Conservation (phyloP, 2,797 vertebrate species). For the Parauchenoglanis punctatus region DNA sequence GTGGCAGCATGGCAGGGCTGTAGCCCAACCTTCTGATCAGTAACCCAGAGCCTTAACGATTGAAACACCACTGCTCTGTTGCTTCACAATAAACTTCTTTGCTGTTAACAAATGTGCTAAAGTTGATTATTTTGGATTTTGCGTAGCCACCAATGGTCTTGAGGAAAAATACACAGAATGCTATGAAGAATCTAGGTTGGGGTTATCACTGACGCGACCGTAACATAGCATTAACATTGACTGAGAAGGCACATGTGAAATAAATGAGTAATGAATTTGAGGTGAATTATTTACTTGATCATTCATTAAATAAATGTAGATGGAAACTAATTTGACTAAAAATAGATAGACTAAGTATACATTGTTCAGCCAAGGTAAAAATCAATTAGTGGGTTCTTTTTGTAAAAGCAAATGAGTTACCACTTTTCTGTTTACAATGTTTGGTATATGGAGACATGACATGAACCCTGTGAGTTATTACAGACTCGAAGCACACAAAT, state of each 20-base stretch:
- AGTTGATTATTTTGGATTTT: not conserved
- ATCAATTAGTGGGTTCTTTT: not conserved
- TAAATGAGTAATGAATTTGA: not conserved
- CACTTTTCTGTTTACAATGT: not conserved
- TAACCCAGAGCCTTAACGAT: not conserved
- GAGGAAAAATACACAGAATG: not conserved
- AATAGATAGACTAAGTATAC: not conserved
- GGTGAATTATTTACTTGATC: not conserved
- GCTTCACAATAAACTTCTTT: not conserved
- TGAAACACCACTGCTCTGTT: not conserved
- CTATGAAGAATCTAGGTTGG: not conserved
- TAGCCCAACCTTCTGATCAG: not conserved
- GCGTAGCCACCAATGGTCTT: not conserved
- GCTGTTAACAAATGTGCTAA: not conserved
- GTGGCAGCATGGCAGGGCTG: not conserved
- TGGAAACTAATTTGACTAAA: not conserved
- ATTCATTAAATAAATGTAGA: not conserved
- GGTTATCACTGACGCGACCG: not conserved
- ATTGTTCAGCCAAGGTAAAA: not conserved
- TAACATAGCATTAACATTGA: not conserved
- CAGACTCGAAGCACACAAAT: not conserved
- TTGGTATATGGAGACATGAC: not conserved
- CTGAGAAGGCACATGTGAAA: not conserved
- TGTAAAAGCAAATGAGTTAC: not conserved
- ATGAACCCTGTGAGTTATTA: not conserved